These are phyloP conservation scores for Atta colombica DNA, from an alignment of 1,140 invertebrate species.

Conservation along the genomic window DNA sequence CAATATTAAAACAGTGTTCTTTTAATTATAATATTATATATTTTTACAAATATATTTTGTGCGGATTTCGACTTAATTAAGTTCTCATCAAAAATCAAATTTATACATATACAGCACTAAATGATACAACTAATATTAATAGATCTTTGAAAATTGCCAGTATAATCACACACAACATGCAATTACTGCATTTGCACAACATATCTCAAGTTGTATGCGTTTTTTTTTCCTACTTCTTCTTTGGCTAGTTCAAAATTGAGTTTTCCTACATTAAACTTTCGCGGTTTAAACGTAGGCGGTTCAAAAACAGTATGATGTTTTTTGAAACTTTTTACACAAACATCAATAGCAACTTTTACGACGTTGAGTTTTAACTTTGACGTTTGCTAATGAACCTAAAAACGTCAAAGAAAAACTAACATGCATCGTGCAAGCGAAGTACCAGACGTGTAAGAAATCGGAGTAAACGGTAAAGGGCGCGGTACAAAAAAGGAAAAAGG, in stretches of 20 bases:
- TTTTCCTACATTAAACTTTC: conserved; percentile 25
- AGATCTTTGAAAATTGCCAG: neutral
- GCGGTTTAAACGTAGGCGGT: conserved; percentile 20
- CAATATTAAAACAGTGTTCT: no score
- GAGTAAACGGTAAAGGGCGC: conserved; percentile 32
- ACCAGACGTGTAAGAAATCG: conserved; percentile 46
- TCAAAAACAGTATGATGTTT: conserved; percentile 39
- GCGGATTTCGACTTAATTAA: no score
- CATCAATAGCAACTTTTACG: conserved; percentile 56
- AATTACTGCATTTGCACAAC: neutral
- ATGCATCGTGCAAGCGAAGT: conserved; percentile 28
- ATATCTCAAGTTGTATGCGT: neutral
- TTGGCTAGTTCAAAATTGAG: conserved; percentile 50
- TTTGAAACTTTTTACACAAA: conserved; percentile 40
- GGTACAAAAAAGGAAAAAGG: neutral
- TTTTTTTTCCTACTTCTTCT: conserved; percentile 27
- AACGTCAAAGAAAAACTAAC: conserved; percentile 40
- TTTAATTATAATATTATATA: no score
- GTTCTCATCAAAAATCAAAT: no score
- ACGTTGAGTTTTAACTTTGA: conserved; percentile 60
- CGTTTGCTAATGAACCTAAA: conserved; percentile 59
- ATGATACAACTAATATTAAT: no score
- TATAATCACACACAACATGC: neutral
- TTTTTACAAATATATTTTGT: no score
- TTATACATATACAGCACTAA: no score